Conservation (phyloP, 1,140 invertebrate genomes). For the Apis florea region DNA sequence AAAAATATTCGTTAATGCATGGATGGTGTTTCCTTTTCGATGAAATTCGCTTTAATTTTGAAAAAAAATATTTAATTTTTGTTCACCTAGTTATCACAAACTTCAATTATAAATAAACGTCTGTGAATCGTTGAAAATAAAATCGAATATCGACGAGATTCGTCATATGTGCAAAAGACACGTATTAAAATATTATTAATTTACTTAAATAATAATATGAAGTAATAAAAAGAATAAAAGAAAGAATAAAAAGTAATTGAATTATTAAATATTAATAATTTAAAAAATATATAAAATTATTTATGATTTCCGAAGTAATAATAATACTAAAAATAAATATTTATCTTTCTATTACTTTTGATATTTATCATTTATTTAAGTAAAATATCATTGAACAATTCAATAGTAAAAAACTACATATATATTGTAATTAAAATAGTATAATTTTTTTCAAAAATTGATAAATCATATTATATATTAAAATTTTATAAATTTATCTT, state of each 20-base stretch:
- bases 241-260: too few relatives aligned
- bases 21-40: neutral
- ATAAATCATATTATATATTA: neutral
- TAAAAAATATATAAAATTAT: neutral
- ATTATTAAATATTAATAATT: too few relatives aligned
- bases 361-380: neutral
- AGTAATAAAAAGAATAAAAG: neutral
- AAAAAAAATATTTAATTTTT: neutral
- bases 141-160: slow-evolving; percentile 37
- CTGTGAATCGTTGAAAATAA: neutral
- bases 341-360: neutral
- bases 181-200: neutral
- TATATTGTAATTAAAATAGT: too few relatives aligned
- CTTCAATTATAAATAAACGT: neutral
- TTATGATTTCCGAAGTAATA: neutral
- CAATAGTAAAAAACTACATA: too few relatives aligned
- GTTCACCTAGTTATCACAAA: neutral
- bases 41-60: slow-evolving; percentile 22
- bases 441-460: neutral
- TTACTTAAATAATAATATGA: neutral
- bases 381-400: neutral
- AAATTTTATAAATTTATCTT: neutral
- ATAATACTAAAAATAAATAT: neutral
- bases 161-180: neutral
- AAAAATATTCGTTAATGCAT: neutral